A percentile compares a stretch with the other conserved stretches of the same genome.
phyloP scores from a whole-genome alignment of 2,888 invertebrate genomes.

The Drosophila quinaria region DNA sequence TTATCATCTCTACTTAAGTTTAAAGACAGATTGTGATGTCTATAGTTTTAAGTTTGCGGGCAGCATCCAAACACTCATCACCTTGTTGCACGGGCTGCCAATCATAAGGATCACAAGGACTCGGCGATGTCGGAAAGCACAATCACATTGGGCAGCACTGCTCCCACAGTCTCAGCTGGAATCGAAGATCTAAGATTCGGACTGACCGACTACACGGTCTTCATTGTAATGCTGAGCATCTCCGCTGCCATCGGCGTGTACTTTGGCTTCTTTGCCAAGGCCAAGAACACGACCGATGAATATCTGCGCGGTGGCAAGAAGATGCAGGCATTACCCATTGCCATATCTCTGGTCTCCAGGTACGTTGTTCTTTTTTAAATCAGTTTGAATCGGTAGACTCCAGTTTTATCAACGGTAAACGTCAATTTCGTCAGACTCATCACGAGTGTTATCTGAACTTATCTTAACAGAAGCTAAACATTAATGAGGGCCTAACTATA shows the following conservation, averaged over 20 bases:
- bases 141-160: slow-evolving; percentile 31
- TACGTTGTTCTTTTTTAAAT: slow-evolving; percentile 39
- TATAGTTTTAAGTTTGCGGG: slow-evolving; percentile 40
- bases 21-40: slow-evolving; percentile 11
- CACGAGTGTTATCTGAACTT: neutral
- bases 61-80: slow-evolving; percentile 40
- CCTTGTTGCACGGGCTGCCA: neutral
- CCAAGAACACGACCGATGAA: slow-evolving; percentile 87
- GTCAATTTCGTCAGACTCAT: slow-evolving; percentile 16
- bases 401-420: slow-evolving; percentile 4
- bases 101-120: slow-evolving; percentile 5
- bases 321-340: slow-evolving; percentile 88
- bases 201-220: slow-evolving; percentile 87
- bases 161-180: slow-evolving; percentile 10
- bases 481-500: neutral
- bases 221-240: slow-evolving; percentile 86
- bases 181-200: slow-evolving; percentile 74
- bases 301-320: slow-evolving; percentile 88
- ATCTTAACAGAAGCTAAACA: slow-evolving; percentile 21
- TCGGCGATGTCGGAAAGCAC: slow-evolving; percentile 35
- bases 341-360: slow-evolving; percentile 88
- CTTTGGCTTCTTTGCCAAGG: slow-evolving; percentile 87
- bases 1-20: slow-evolving; percentile 50
- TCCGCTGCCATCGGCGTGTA: slow-evolving; percentile 88
- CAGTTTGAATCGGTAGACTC: slow-evolving; percentile 11